Base-by-base conservation (phyloP, 2,888 invertebrate genomes). In the Parnassius orleans region DNA sequence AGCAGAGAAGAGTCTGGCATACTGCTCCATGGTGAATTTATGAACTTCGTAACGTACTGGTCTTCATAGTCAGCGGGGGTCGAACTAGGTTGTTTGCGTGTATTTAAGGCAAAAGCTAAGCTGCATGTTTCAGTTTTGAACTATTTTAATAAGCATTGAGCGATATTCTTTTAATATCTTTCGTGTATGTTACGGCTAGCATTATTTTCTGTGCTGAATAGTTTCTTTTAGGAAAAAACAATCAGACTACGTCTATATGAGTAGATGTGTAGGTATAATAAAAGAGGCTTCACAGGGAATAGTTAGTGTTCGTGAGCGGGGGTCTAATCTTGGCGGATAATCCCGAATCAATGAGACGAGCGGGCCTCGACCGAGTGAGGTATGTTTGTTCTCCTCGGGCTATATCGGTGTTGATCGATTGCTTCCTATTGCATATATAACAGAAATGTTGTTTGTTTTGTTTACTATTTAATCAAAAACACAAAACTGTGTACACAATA, bases 251-350 rank as follows among this genome's bases (percentile, higher is more conserved):
- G 53, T 53, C 46, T 48, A 57, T 63, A 59, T 57, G 61, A 42
- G 60, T 50, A 60, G 50, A 55, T 66, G 66, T 64, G 66, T 72
- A 68, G 66, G 68, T 71, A 73, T 71, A 74, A 77, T 76, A 78
- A 78, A 78, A 76, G 67, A 67, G 67, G 69, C 66, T 67, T 67
- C 62, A 63, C 47, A 65, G 62, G 64, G 65, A 68, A 68, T 70
- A 70, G 69, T 68, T 81, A 79, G 76, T 76, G 76, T 75, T 74
- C 77, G 77, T 69, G 72, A 74, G 69, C 75, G 69, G 70, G 74
- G 76, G 75, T 79, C 80, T 84, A 83, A 86, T 86, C 81, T 80
- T 74, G 64, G 63, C 68, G 80, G 83, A 83, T 85, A 84, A 84
- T 79, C 84, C 83, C 73, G 73, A 81, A 79, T 80, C 84, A 83